These are phyloP conservation scores for Siniperca knerii DNA, from an alignment of 2,113 vertebrate species.

Conservation along the genomic window DNA sequence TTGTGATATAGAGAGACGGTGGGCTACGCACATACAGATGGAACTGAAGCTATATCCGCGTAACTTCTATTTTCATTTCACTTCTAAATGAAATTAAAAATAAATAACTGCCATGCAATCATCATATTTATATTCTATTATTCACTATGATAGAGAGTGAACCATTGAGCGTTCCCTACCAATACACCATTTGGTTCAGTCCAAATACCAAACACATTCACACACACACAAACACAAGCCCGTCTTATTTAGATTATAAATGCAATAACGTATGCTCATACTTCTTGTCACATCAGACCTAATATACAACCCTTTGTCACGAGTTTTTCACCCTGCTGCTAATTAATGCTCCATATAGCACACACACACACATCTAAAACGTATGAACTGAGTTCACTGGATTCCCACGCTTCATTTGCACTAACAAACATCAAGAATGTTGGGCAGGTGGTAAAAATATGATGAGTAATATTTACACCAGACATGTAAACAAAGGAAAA, in stretches of 20 bases:
- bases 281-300: slow-evolving; percentile 16
- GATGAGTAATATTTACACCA: slow-evolving; percentile 44
- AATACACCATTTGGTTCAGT: slow-evolving; percentile 3
- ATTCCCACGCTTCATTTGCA: slow-evolving; percentile 53
- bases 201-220: not conserved
- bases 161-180: not conserved
- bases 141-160: not conserved
- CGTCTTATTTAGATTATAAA: not conserved
- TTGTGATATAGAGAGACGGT: not conserved
- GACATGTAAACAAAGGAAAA: slow-evolving; percentile 34
- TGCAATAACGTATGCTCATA: slow-evolving; percentile 6
- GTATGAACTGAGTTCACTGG: slow-evolving; percentile 36
- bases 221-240: not conserved
- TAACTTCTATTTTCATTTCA: not conserved
- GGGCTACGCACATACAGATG: not conserved
- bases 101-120: not conserved
- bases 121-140: not conserved
- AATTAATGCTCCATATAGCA: slow-evolving; percentile 29
- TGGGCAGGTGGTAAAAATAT: slow-evolving; percentile 56
- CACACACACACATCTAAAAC: slow-evolving; percentile 8
- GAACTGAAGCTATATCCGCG: not conserved
- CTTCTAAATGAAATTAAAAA: no score
- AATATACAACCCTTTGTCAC: slow-evolving; percentile 8
- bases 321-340: slow-evolving; percentile 19
- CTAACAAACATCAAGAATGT: slow-evolving; percentile 30